Evolutionary conservation across 2,888 invertebrate genomes (phyloP), one percentile per base, ranked within the genome.

Genomic region (Catocala nupta): DNA sequence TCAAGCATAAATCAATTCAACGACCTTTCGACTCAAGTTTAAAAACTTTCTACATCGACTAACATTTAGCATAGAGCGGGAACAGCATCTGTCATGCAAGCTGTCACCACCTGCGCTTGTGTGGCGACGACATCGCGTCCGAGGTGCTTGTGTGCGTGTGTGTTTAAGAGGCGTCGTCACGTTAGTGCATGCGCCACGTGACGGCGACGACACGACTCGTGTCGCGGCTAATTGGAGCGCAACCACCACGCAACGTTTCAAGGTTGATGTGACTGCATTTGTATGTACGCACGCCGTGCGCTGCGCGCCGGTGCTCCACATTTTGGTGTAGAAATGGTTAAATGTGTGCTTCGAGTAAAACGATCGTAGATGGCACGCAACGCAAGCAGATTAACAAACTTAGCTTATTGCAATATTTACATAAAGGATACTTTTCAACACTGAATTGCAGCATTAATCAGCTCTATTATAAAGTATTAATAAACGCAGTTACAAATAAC

Each of bases 191-290:
- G 81, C 77, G 81, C 74, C 79, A 85, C 82, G 83, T 83, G 84
- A 80, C 70, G 75, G 52, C 63, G 65, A 61, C 65, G 64, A 72
- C 71, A 70, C 70, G 63, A 61, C 74, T 85, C 81, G 85, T 39
- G 83, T 81, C 84, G 87, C 75, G 56, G 53, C 65, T 79, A 85
- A 88, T 77, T 87, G 76, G 88, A 84, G 84, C 86, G 84, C 72
- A 81, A 85, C 84, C 75, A 67, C 73, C 79, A 79, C 81, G 82
- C 81, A 79, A 80, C 71, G 62, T 66, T 75, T 77, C 88, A 87
- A 87, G 88, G 88, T 84, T 84, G 70, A 61, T 65, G 53, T 51
- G 50, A 55, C 49, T 45, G 58, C 55, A 55, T 36, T 57, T 52
- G 25, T n/a, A 16, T 44, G 25, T 13, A 39, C 55, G 43, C 34